Percentiles rank a stretch among this genome's conserved stretches.
These are phyloP conservation scores for Heliopora coerulea DNA, from an alignment of 92 coral and sea anemone genomes.

Conservation along the genomic window DNA sequence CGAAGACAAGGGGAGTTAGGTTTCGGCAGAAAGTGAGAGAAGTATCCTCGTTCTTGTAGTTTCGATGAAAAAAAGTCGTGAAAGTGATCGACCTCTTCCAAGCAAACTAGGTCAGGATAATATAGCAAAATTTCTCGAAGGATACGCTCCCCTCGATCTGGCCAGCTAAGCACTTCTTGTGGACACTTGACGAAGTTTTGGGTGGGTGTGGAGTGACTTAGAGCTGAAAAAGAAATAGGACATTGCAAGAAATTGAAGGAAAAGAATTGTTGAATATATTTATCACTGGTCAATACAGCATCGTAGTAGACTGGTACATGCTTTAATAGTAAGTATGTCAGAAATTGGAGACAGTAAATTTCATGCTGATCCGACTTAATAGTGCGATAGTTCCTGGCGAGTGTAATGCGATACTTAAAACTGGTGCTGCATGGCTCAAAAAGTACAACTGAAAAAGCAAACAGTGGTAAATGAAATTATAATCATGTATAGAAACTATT, in stretches of 20 bases:
- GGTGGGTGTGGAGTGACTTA: conserved; percentile 78
- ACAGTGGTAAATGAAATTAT: too few relatives aligned
- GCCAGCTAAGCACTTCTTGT: conserved; percentile 73
- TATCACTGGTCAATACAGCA: too few relatives aligned
- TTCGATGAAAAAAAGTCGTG: conserved; percentile 70
- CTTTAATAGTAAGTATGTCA: too few relatives aligned
- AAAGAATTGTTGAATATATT: too few relatives aligned
- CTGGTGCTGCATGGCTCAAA: too few relatives aligned
- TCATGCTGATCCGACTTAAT: too few relatives aligned
- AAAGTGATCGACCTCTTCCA: conserved; percentile 97
- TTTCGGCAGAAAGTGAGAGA: conserved; percentile 65
- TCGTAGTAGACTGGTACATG: too few relatives aligned
- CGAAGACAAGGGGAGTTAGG: conserved; percentile 84
- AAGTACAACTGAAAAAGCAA: too few relatives aligned
- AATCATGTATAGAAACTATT: too few relatives aligned
- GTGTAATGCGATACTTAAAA: too few relatives aligned
- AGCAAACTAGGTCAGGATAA: conserved; percentile 76
- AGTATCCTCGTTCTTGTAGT: conserved; percentile 67
- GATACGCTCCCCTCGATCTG: conserved; percentile 65
- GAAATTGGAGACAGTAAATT: too few relatives aligned
- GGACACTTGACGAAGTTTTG: conserved; percentile 84
- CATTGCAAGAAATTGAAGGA: background rate
- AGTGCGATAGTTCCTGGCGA: too few relatives aligned
- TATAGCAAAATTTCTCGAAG: conserved; percentile 72
- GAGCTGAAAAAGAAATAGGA: conserved; percentile 52